Evolutionary conservation across 2,113 vertebrate species (phyloP).

Genomic region (Corythoichthys intestinalis): DNA sequence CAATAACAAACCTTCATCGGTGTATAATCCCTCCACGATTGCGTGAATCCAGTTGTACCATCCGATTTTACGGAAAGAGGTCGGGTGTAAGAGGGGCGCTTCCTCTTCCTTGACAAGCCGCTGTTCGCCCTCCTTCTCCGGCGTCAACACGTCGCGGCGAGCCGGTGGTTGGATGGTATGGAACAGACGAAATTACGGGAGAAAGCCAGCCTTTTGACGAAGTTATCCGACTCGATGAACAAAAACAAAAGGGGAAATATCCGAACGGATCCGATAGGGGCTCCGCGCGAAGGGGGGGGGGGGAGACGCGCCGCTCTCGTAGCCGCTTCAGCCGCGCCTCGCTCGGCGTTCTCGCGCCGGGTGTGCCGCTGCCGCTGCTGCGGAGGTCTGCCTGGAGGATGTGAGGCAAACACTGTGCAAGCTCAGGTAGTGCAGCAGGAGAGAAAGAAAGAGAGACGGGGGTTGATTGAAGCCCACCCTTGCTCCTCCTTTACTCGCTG

Average conservation of each 20-base stretch:
- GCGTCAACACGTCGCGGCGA: constrained; percentile 59
- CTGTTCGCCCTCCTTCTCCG: constrained; percentile 10
- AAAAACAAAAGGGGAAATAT: constrained; percentile 25
- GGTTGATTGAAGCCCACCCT: background rate
- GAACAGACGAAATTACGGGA: constrained; percentile 2
- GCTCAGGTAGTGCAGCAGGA: constrained; percentile 9
- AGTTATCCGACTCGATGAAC: constrained; percentile 48
- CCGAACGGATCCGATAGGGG: background rate
- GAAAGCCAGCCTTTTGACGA: constrained; percentile 47
- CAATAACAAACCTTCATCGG: background rate
- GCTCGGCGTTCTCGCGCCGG: background rate
- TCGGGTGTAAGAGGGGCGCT: background rate
- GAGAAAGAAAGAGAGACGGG: background rate
- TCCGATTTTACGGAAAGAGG: background rate
- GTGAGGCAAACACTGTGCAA: background rate
- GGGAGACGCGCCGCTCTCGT: background rate
- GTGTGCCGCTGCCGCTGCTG: background rate
- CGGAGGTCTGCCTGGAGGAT: constrained; percentile 10
- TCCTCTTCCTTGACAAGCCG: background rate
- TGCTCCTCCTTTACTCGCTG: constrained; percentile 37
- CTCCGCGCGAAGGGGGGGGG: background rate
- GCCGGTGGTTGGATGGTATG: constrained; percentile 39
- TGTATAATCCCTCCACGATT: background rate
- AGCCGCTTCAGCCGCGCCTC: constrained; percentile 3
- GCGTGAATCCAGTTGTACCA: background rate